phyloP scores from a whole-genome alignment of 2,888 invertebrate species.

The Scelioninae gen. 1 region DNA sequence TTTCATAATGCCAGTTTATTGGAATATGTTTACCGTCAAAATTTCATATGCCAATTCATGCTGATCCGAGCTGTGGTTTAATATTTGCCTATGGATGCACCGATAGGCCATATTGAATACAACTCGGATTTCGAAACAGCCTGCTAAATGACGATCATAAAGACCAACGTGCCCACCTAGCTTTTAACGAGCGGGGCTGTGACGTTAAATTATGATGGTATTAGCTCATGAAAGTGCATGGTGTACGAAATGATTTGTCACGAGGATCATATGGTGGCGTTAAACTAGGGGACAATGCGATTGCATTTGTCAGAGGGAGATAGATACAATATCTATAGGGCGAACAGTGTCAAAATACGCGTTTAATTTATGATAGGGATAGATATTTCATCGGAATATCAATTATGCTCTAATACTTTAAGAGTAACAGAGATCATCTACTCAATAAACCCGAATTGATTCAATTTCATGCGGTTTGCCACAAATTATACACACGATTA shows the following conservation, averaged over 20 bases:
- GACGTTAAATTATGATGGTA: conserved; percentile 79
- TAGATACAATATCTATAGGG: conserved; percentile 22
- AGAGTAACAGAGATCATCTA: conserved; percentile 20
- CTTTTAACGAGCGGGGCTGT: conserved; percentile 70
- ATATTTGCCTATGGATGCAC: conserved; percentile 68
- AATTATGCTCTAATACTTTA: conserved; percentile 48
- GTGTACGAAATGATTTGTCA: conserved; percentile 78
- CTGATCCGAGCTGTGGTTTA: conserved; percentile 57
- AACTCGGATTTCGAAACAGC: conserved; percentile 52
- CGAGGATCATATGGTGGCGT: conserved; percentile 71
- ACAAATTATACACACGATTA: conserved; percentile 20
- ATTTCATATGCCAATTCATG: conserved; percentile 55
- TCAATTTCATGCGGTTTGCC: conserved; percentile 12
- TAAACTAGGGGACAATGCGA: conserved; percentile 35
- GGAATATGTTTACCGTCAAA: conserved; percentile 49
- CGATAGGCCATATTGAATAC: conserved; percentile 49
- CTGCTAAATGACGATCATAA: conserved; percentile 67
- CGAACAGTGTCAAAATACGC: conserved; percentile 19
- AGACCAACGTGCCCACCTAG: conserved; percentile 59
- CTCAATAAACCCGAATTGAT: conserved; percentile 30
- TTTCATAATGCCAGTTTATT: conserved; percentile 53
- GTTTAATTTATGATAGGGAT: conserved; percentile 51
- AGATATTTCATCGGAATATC: conserved; percentile 57
- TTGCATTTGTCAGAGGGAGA: conserved; percentile 15
- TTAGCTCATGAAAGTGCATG: conserved; percentile 77